Evolutionary conservation across 1,140 invertebrate genomes (phyloP), one percentile per base, ranked within the genome.

Genomic region (Archegozetes longisetosus): DNA sequence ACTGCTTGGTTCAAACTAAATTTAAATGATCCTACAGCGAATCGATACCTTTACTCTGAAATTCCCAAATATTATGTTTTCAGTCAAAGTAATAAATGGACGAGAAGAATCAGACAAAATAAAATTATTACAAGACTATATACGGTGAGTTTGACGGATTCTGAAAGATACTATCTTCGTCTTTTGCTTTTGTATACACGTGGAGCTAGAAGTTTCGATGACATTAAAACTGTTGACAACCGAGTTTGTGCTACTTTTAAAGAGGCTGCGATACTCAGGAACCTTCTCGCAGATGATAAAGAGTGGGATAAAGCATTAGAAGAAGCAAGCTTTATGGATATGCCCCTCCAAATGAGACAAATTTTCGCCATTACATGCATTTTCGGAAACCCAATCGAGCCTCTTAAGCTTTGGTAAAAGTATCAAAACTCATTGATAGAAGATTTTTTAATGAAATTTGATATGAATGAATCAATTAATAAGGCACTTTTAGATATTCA

Each of bases 301-400:
- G 58, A 66, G 32, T 62, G 60, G 60, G 24, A 27, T 14, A 53
- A 53, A 1, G 63, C 9, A 48, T 32, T 65, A 1, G 25, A 40
- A 3, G 53, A 63, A 40, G 64, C 61, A 29, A n/a, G 1, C 6
- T 6, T 17, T 6, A 57, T 60, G 59, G 28, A 64, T 1, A 54
- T 50, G 13, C 53, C 60, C 26, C 0, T 9, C 17, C 26, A 58
- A 47, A 28, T 65, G 40, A 46, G 62, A 26, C 40, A 65, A 28
- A 22, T 65, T 0, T 65, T 65, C 52, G 25, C 28, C 27, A 46
- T 55, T 4, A 57, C 56, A 25, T 28, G 4, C 6, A 17, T 40
- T 9, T 40, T 40, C 64, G 61, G 73, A 73, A 68, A 66, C 2
- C 56, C 59, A 13, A 53, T 62, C 0, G 40, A 66, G 57, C 48